A percentile compares a stretch with the other conserved stretches of the same genome.
Evolutionary conservation across 1,140 invertebrate species (phyloP).

Genomic region (Hormaphis cornu): DNA sequence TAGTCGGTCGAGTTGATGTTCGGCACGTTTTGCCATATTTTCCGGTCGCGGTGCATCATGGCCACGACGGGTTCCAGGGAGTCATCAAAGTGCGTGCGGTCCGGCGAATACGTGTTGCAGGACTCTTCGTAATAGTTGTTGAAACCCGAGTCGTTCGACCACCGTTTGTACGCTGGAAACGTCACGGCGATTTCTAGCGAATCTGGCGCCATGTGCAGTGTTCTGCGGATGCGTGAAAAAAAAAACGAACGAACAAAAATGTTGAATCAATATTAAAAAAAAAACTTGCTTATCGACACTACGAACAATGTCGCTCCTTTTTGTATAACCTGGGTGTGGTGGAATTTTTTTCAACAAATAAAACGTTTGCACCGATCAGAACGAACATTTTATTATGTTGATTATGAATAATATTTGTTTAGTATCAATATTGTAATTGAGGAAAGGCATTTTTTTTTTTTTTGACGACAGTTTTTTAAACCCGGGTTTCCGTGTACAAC

Average conservation of each 20-base stretch:
- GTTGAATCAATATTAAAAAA: too few relatives aligned
- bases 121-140: not conserved
- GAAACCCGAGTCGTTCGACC: conserved; percentile 14
- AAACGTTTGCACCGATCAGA: too few relatives aligned
- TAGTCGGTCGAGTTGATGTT: conserved; percentile 9
- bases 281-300: too few relatives aligned
- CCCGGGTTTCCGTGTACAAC: too few relatives aligned
- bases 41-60: conserved; percentile 15
- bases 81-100: not conserved
- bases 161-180: conserved; percentile 3
- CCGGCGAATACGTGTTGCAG: not conserved
- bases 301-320: too few relatives aligned
- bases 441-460: too few relatives aligned
- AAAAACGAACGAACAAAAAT: not conserved
- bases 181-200: not conserved
- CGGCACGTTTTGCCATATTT: conserved; percentile 28
- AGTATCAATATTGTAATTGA: too few relatives aligned
- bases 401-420: too few relatives aligned
- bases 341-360: too few relatives aligned
- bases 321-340: too few relatives aligned
- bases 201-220: conserved; percentile 6
- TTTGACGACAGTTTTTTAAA: too few relatives aligned
- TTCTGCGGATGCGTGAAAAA: not conserved
- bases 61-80: conserved; percentile 4
- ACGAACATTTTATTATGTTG: too few relatives aligned